Evolutionary conservation across 2,797 vertebrate genomes (phyloP).

Genomic region (Luscinia luscinia): DNA sequence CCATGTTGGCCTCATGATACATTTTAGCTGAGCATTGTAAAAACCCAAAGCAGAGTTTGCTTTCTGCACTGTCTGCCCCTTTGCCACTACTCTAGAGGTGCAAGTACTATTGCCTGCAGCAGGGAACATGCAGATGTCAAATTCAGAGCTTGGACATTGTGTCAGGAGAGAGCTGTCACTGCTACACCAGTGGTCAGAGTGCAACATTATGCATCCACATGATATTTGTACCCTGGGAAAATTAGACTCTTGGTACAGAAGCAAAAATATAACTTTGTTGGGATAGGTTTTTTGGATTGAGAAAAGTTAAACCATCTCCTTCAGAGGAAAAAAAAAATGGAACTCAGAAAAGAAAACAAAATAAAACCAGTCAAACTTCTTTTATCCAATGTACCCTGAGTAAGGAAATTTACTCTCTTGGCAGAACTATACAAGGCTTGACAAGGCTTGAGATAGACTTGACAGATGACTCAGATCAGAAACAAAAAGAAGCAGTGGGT

Average conservation of each 20-base stretch:
- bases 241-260: background rate
- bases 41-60: background rate
- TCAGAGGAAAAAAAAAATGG: background rate
- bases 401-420: background rate
- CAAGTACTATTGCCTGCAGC: background rate
- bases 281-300: background rate
- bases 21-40: background rate
- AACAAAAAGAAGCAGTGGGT: background rate
- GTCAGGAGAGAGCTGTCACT: background rate
- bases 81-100: background rate
- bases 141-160: background rate
- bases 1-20: background rate
- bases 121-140: background rate
- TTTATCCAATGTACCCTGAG: background rate
- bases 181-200: background rate
- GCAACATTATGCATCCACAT: background rate
- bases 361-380: background rate
- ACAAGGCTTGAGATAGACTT: conserved; percentile 15
- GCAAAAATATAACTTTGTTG: background rate
- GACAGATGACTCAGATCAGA: conserved; percentile 23
- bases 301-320: background rate
- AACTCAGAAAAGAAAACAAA: background rate
- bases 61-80: background rate
- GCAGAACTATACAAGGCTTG: background rate
- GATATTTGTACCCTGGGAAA: background rate